These are phyloP conservation scores for Chaunax sp. DNA, from an alignment of 2,797 vertebrate species.

Conservation along the genomic window DNA sequence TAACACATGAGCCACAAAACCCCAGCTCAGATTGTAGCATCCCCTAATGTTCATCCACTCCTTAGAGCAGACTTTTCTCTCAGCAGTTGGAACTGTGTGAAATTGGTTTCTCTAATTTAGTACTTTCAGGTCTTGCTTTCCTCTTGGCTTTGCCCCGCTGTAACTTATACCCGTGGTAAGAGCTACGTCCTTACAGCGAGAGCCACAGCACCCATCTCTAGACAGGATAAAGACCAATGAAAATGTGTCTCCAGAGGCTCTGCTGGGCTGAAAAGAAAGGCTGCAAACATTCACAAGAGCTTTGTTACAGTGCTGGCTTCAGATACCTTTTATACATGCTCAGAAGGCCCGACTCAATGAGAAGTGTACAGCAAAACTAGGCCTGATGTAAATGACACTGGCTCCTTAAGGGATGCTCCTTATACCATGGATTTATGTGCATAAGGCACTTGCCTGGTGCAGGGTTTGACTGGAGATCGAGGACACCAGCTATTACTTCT, in stretches of 20 bases:
- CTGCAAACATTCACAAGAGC: slow-evolving; percentile 79
- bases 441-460: neutral
- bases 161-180: slow-evolving; percentile 87
- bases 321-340: slow-evolving; percentile 68
- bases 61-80: neutral
- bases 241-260: slow-evolving; percentile 77
- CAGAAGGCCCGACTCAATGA: slow-evolving; percentile 54
- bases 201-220: slow-evolving; percentile 78
- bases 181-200: slow-evolving; percentile 71
- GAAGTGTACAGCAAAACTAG: slow-evolving; percentile 51
- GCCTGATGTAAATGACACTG: slow-evolving; percentile 70
- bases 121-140: slow-evolving; percentile 45
- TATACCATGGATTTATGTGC: neutral
- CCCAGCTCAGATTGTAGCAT: slow-evolving; percentile 14
- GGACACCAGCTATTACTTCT: neutral
- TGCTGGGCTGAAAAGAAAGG: slow-evolving; percentile 73
- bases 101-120: slow-evolving; percentile 57
- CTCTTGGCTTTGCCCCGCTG: slow-evolving; percentile 68
- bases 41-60: slow-evolving; percentile 7
- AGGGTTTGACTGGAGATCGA: slow-evolving; percentile 4
- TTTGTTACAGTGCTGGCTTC: slow-evolving; percentile 79
- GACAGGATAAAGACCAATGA: slow-evolving; percentile 79
- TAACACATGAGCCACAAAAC: slow-evolving; percentile 3
- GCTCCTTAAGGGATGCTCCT: slow-evolving; percentile 47
- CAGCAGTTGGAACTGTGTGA: slow-evolving; percentile 6